Conservation (phyloP, 2,113 vertebrate species). For the Lipotes vexillifer region DNA sequence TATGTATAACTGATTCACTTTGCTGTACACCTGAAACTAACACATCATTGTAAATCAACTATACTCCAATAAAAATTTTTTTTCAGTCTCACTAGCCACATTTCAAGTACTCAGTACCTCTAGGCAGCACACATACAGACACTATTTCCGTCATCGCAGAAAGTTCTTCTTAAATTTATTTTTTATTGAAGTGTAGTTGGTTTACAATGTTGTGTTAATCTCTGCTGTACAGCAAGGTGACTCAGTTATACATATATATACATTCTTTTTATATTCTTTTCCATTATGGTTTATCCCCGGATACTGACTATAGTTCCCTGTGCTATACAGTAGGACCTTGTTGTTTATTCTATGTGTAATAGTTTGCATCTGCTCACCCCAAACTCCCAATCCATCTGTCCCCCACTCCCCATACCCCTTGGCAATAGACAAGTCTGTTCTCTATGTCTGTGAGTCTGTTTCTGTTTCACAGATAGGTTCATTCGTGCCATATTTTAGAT, state of each 20-base stretch:
- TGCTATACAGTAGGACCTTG: no score
- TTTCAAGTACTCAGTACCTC: neutral
- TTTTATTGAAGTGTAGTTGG: neutral
- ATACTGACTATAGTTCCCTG: no score
- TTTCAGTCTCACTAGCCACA: neutral
- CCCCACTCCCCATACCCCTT: neutral
- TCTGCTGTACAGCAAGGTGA: neutral
- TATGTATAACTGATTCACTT: no score
- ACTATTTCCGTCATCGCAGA: neutral
- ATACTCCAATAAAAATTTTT: neutral
- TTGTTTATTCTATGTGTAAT: no score
- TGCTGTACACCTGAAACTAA: no score
- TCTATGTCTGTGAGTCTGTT: neutral
- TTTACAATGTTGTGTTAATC: neutral
- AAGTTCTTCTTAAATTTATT: neutral
- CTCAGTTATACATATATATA: no score
- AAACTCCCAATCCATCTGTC: neutral
- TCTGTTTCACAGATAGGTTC: neutral
- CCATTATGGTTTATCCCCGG: no score
- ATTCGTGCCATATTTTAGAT: neutral
- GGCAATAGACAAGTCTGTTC: neutral
- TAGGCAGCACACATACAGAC: neutral
- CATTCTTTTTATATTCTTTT: no score
- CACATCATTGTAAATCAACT: no score
- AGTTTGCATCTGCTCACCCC: neutral